phyloP scores from a whole-genome alignment of 2,113 vertebrate genomes.

The Paraplagusia blochii region DNA sequence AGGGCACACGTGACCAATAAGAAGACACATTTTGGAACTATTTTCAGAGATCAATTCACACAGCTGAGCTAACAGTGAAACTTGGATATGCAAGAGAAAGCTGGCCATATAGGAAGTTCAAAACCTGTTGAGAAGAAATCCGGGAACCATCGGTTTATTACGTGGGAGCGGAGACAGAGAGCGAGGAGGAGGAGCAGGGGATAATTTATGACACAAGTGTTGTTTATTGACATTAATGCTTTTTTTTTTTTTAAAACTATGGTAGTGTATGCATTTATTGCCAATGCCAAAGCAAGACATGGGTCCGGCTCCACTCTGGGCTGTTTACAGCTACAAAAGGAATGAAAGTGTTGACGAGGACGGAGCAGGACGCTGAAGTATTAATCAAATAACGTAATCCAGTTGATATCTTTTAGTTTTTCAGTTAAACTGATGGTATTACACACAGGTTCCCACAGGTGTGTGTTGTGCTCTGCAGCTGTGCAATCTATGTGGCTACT shows the following conservation, averaged over 20 bases:
- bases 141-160: constrained; percentile 9
- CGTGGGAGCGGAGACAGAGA: constrained; percentile 27
- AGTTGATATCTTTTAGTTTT: constrained; percentile 30
- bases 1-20: neutral
- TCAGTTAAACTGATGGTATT: constrained; percentile 19
- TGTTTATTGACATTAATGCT: constrained; percentile 62
- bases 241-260: constrained; percentile 43
- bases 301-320: constrained; percentile 31
- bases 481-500: constrained; percentile 29
- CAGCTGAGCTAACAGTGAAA: neutral
- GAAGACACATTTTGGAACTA: neutral
- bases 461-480: constrained; percentile 42
- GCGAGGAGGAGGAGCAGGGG: constrained; percentile 1
- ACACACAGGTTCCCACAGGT: constrained; percentile 7
- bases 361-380: constrained; percentile 13
- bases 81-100: constrained; percentile 10
- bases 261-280: constrained; percentile 66
- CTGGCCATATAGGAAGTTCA: neutral
- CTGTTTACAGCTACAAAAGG: constrained; percentile 31
- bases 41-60: neutral
- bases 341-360: constrained; percentile 68
- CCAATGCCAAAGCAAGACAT: constrained; percentile 81
- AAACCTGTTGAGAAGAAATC: constrained; percentile 12
- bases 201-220: constrained; percentile 40
- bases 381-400: constrained; percentile 1